Evolutionary conservation across 2,888 invertebrate genomes (phyloP), one percentile per base, ranked within the genome.

Genomic region (Eustalomyia histrio): DNA sequence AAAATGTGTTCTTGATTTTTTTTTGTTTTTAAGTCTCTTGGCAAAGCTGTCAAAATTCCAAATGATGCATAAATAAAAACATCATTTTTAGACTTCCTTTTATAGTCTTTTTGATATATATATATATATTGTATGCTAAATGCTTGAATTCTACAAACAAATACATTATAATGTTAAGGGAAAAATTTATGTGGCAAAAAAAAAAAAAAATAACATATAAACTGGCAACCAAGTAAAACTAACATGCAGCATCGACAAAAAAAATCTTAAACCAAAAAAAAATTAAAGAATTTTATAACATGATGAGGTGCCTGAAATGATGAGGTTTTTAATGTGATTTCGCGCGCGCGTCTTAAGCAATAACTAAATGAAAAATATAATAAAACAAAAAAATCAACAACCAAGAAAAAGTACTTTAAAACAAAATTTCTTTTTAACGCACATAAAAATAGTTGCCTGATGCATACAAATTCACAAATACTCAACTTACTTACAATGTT

Each of bases 41-140:
- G 73, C 76, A 79, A 80, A 73, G 83, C 88, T 88, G 88, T 88
- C 87, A 87, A 87, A 89, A 87, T 86, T 86, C 85, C 87, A 87
- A 89, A 88, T 88, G 87, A 86, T 85, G 87, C 88, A 88, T 89
- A 88, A 88, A 89, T 88, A 88, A 88, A 88, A 89, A 86, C 88
- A 89, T 88, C 86, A 87, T 86, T 87, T 88, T 87, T 86, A 85
- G 84, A 83, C 83, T 83, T 84, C 83, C 83, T 84, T 79, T 76
- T 65, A 79, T 65, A 78, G 55, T n/a, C 43, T 14, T 47, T n/a
- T 47, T 47, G n/a, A 6, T 29, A 21, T 21, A 3, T 21, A 21
- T 43, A 43, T 14, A 47, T 47, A 47, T 47, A n/a, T 65, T 63
- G 53, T 73, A 75, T 79, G 76, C 79, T 81, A 81, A 81, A 81